These are phyloP conservation scores for Octodonta nipae DNA, from an alignment of 2,888 invertebrate genomes.

Conservation along the genomic window DNA sequence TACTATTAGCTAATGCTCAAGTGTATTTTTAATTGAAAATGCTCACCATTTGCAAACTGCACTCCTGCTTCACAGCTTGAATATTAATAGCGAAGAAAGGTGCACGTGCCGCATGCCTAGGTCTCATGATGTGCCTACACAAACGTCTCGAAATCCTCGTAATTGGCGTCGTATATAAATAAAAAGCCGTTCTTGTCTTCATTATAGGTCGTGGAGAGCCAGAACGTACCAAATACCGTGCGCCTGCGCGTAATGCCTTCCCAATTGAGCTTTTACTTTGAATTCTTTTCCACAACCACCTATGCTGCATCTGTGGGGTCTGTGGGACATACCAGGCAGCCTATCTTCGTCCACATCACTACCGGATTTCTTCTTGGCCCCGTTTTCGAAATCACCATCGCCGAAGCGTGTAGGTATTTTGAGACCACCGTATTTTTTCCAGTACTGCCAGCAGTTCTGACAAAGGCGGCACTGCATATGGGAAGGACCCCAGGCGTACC, in stretches of 20 bases:
- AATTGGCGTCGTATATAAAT: conserved; percentile 79
- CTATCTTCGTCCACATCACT: conserved; percentile 41
- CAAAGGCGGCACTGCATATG: conserved; percentile 89
- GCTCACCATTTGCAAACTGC: conserved; percentile 46
- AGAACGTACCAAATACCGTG: conserved; percentile 67
- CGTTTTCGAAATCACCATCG: conserved; percentile 36
- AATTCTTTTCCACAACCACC: conserved; percentile 91
- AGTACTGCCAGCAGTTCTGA: conserved; percentile 88
- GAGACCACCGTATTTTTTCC: conserved; percentile 97
- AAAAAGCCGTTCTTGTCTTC: conserved; percentile 95
- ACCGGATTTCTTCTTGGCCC: conserved; percentile 36
- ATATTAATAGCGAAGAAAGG: conserved; percentile 69
- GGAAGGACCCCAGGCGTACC: conserved; percentile 94
- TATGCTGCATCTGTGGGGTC: conserved; percentile 80
- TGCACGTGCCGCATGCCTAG: conserved; percentile 76
- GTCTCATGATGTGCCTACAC: conserved; percentile 68
- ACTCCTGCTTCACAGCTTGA: conserved; percentile 69
- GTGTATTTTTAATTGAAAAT: too few species aligned
- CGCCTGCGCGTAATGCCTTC: conserved; percentile 84
- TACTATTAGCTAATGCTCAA: too few species aligned
- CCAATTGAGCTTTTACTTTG: conserved; percentile 86
- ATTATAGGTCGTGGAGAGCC: conserved; percentile 82
- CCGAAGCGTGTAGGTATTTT: conserved; percentile 56
- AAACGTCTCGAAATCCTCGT: conserved; percentile 80
- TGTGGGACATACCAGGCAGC: conserved; percentile 44